Conservation (phyloP, 2,888 invertebrate genomes). For the Pegoplata infirma region DNA sequence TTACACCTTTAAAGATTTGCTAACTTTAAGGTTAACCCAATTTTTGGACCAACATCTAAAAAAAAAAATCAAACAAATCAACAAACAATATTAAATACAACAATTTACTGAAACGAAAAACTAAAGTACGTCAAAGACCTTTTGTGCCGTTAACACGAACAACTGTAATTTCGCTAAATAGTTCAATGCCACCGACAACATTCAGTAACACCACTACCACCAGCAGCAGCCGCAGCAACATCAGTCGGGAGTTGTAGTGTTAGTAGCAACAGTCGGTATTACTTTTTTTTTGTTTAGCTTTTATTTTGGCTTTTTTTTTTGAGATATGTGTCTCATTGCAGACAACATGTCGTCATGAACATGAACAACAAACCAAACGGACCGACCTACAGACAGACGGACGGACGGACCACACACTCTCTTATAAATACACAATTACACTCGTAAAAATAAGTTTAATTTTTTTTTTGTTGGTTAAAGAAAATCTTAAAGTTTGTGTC, state of each 20-base stretch:
- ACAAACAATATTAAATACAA: slow-evolving; percentile 11
- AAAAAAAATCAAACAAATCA: neutral
- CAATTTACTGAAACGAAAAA: slow-evolving; percentile 6
- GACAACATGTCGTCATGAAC: slow-evolving; percentile 45
- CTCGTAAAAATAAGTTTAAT: neutral
- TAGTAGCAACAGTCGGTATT: slow-evolving; percentile 10
- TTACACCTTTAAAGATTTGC: no score
- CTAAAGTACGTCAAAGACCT: slow-evolving; percentile 27
- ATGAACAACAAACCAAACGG: slow-evolving; percentile 8
- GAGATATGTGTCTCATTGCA: slow-evolving; percentile 41
- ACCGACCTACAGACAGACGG: slow-evolving; percentile 14
- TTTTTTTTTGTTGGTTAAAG: neutral
- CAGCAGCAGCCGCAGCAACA: slow-evolving; percentile 14
- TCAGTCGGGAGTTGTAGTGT: slow-evolving; percentile 13
- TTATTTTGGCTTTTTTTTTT: slow-evolving; percentile 16
- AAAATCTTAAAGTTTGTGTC: neutral
- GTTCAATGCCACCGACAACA: slow-evolving; percentile 58
- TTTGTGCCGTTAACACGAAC: slow-evolving; percentile 50
- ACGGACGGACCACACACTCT: slow-evolving; percentile 13
- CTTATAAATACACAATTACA: neutral
- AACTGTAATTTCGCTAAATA: slow-evolving; percentile 55
- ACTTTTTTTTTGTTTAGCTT: neutral
- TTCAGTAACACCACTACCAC: slow-evolving; percentile 20
- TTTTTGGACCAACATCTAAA: slow-evolving; percentile 3
- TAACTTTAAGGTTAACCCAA: slow-evolving; percentile 22